Conservation (phyloP, 2,888 invertebrate species). For the Sminthurinus aureus region DNA sequence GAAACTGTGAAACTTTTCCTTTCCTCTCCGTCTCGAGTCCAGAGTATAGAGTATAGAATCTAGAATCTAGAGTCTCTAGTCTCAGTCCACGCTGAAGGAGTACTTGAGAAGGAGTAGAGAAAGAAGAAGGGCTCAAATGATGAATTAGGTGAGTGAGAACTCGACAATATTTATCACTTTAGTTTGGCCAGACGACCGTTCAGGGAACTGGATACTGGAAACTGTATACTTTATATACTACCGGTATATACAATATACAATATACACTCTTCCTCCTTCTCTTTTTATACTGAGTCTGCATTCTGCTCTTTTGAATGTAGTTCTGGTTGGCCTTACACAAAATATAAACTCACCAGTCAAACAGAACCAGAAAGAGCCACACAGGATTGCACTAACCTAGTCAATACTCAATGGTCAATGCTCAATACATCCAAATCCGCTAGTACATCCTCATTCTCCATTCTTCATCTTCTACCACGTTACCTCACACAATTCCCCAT, state of each 20-base stretch:
- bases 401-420: not conserved
- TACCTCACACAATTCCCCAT: constrained; percentile 8
- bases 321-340: too few species aligned
- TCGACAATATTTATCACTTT: constrained; percentile 40
- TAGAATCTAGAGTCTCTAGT: too few species aligned
- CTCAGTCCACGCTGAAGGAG: not conserved
- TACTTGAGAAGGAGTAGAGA: not conserved
- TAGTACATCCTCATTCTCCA: constrained; percentile 37
- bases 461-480: constrained; percentile 33
- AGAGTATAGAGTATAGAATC: too few species aligned
- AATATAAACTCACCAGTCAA: too few species aligned
- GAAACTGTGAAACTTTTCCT: not conserved
- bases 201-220: not conserved
- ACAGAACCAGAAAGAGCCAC: constrained; percentile 19
- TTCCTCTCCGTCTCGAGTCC: too few species aligned
- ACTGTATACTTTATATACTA: too few species aligned
- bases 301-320: too few species aligned
- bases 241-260: too few species aligned
- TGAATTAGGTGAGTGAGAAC: constrained; percentile 39
- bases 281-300: constrained; percentile 12
- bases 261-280: constrained; percentile 12
- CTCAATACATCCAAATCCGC: too few species aligned
- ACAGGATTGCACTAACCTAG: constrained; percentile 31
- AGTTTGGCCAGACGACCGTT: constrained; percentile 40
- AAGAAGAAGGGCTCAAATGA: constrained; percentile 21